Conservation (phyloP, 2,797 vertebrate genomes). For the Schizopygopsis malacanthus region DNA sequence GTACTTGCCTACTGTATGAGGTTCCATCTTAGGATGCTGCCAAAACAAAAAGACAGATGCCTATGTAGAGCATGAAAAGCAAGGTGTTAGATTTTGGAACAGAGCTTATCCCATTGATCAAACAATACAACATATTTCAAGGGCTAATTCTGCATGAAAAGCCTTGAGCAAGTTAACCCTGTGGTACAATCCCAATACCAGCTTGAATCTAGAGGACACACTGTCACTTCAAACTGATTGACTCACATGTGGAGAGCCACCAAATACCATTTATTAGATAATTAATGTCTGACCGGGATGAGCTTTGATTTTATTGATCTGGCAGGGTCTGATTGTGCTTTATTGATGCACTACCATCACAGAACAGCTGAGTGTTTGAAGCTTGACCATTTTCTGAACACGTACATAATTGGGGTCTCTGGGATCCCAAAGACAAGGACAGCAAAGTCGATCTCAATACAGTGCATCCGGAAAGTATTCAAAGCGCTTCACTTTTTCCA, state of each 20-base stretch:
- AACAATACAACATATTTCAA: background rate
- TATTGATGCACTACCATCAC: slow-evolving; percentile 69
- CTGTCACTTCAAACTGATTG: slow-evolving; percentile 53
- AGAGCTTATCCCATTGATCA: background rate
- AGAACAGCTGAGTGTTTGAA: slow-evolving; percentile 61
- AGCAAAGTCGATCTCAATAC: background rate
- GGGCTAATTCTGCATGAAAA: slow-evolving; percentile 5
- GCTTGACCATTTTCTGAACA: slow-evolving; percentile 71
- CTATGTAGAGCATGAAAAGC: background rate
- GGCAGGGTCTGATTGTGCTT: slow-evolving; percentile 63
- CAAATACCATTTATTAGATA: slow-evolving; percentile 78
- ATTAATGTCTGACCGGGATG: slow-evolving; percentile 75
- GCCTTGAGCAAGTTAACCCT: slow-evolving; percentile 17
- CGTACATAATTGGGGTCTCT: slow-evolving; percentile 53
- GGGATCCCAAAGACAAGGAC: background rate
- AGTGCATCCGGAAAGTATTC: too few species aligned
- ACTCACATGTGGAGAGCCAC: slow-evolving; percentile 52
- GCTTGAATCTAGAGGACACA: slow-evolving; percentile 45
- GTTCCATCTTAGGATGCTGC: background rate
- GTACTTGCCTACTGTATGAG: background rate
- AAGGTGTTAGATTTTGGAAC: background rate
- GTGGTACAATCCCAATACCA: slow-evolving; percentile 28
- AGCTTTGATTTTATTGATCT: slow-evolving; percentile 82
- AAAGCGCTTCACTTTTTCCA: too few species aligned
- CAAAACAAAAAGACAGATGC: background rate